These are phyloP conservation scores for Dicrostonyx torquatus DNA, from an alignment of 2,797 vertebrate species.

Conservation along the genomic window DNA sequence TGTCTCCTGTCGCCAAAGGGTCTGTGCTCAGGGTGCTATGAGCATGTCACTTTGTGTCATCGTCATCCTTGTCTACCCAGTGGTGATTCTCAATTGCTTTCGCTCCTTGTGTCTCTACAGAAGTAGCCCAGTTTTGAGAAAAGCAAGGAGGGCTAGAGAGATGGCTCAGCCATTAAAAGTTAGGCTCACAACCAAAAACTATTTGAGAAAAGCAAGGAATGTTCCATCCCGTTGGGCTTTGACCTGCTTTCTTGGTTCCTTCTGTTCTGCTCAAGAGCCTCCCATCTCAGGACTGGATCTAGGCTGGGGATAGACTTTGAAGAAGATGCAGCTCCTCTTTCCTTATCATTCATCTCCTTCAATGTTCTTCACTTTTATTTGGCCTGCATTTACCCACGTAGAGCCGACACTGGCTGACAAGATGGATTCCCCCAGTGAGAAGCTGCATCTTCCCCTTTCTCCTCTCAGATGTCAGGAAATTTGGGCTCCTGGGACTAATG, in stretches of 20 bases:
- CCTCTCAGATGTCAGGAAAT: neutral
- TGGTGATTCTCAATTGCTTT: slow-evolving; percentile 33
- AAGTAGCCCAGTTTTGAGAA: slow-evolving; percentile 23
- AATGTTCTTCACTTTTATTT: slow-evolving; percentile 23
- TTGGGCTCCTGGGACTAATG: neutral
- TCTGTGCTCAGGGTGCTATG: neutral
- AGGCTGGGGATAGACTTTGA: slow-evolving; percentile 29
- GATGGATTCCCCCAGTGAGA: neutral
- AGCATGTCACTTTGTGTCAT: slow-evolving; percentile 65
- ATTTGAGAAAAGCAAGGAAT: neutral
- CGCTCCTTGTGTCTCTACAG: neutral
- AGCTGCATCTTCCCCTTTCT: slow-evolving; percentile 23
- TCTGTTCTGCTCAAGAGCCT: neutral
- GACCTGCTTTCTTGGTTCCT: slow-evolving; percentile 1
- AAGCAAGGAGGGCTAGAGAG: neutral
- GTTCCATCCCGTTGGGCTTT: neutral
- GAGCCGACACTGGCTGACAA: neutral
- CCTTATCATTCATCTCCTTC: neutral
- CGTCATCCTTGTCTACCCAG: slow-evolving; percentile 75
- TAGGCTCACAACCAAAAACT: too few species aligned
- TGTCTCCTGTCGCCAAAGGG: slow-evolving; percentile 79
- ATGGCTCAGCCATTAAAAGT: too few species aligned
- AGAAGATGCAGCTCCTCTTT: neutral
- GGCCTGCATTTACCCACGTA: neutral
- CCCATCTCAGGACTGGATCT: neutral